Evolutionary conservation across 2,888 invertebrate species (phyloP).

Genomic region (Eudemis profundana): DNA sequence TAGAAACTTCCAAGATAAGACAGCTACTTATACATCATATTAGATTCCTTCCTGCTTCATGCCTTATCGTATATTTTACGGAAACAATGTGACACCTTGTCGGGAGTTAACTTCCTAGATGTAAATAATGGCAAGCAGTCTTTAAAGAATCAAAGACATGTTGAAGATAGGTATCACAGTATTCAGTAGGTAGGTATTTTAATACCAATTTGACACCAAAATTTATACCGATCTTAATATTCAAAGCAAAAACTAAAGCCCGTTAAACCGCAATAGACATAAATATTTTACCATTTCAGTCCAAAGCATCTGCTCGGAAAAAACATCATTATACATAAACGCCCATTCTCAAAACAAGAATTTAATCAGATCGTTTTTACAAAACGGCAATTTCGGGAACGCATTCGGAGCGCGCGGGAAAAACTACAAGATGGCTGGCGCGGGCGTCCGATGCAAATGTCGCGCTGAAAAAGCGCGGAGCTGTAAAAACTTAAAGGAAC

Average conservation of each 20-base stretch:
- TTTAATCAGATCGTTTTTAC: constrained; percentile 74
- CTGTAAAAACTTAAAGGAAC: constrained; percentile 79
- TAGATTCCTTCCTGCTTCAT: too few species aligned
- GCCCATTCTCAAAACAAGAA: constrained; percentile 72
- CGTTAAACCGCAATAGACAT: constrained; percentile 24
- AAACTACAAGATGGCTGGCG: constrained; percentile 74
- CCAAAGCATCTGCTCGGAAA: constrained; percentile 32
- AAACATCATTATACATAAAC: constrained; percentile 66
- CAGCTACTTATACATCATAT: too few species aligned
- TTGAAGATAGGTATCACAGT: too few species aligned
- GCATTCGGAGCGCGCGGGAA: constrained; percentile 71
- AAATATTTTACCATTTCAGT: constrained; percentile 33
- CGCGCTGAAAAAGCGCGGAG: constrained; percentile 69
- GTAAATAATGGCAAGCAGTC: too few species aligned
- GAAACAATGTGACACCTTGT: too few species aligned
- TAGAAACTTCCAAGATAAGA: too few species aligned
- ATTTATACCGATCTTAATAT: constrained; percentile 13
- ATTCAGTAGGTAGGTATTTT: background rate
- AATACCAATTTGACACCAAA: constrained; percentile 6
- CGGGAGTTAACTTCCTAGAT: too few species aligned
- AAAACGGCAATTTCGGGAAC: constrained; percentile 69
- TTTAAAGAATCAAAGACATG: too few species aligned
- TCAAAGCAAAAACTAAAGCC: constrained; percentile 21
- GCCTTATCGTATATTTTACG: too few species aligned
- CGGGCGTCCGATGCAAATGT: constrained; percentile 77